Base-by-base conservation (phyloP, 2,113 vertebrate genomes). In the Pluvianellus socialis region DNA sequence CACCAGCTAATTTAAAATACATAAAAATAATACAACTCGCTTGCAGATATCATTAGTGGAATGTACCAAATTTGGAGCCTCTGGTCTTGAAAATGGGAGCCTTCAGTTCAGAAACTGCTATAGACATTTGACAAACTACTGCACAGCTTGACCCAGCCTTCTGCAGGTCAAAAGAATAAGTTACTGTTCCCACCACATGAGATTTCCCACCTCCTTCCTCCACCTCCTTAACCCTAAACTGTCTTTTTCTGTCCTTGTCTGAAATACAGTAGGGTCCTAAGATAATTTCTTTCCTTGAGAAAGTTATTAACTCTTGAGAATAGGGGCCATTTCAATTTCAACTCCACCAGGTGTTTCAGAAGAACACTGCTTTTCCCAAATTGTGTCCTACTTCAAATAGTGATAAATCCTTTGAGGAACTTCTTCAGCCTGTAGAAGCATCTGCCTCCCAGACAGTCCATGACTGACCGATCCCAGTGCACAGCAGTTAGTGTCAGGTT, bases 1-100 rank as follows among this genome's bases (percentile, higher is more conserved):
- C 82, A 86, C 67, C 27, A 62, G 85, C 67, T 94, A 87, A 95
- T 96, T 97, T 89, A 63, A 95, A 88, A 67, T 79, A 88, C 10
- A 15, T 62, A 44, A 58, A 72, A 85, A 92, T 96, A 94, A 91
- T 70, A 88, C 30, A 73, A 53, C 42, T 44, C 19, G 28, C 26
- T 94, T 89, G 47, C 44, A 86, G 53, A 93, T 49, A n/a, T 55
- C 71, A 67, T 86, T 81, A 91, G 26, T 65, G 40, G 10, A 45
- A 89, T 73, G 47, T 30, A 84, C 32, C 12, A 85, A 16, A 82
- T 68, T 74, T 88, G 77, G 44, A 84, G 35, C 6, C 30, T 86
- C 73, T 49, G 20, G 7, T 72, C 44, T 56, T 71, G 44, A 59
- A 88, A 90, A 47, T 2, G 1, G 38, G 28, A 45, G 7, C 28